Evolutionary conservation across 2,113 vertebrate species (phyloP).

Genomic region (Neodon shergylaensis): DNA sequence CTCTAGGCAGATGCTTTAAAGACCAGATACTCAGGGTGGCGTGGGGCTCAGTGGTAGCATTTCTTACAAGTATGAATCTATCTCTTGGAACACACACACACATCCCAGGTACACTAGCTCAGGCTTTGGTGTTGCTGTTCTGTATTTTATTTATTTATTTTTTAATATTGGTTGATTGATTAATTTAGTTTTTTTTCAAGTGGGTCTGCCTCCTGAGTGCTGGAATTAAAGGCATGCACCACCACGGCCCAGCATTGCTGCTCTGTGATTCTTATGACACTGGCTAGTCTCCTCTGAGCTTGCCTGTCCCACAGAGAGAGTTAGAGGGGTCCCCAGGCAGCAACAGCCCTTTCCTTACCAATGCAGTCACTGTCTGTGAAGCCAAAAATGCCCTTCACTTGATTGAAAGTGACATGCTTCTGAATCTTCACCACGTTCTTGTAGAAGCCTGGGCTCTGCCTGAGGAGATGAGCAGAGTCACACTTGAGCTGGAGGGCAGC

Average conservation of each 20-base stretch:
- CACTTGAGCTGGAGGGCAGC: background rate
- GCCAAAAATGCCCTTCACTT: conserved; percentile 99
- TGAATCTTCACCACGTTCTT: conserved; percentile 95
- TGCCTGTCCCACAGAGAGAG: too few species aligned
- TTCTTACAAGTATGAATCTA: background rate
- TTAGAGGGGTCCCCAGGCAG: rapidly evolving
- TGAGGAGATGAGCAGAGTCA: conserved; percentile 73
- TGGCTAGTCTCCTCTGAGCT: background rate
- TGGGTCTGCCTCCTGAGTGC: background rate
- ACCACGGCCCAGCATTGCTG: background rate
- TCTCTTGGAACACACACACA: background rate
- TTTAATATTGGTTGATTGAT: too few species aligned
- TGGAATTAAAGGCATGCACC: background rate
- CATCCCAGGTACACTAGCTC: background rate
- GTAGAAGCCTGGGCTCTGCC: conserved; percentile 93
- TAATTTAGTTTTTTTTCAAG: too few species aligned
- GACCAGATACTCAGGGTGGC: background rate
- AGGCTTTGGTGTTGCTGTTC: too few species aligned
- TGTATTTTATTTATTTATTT: background rate
- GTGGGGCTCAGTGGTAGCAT: background rate
- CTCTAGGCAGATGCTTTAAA: background rate
- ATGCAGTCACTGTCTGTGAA: conserved; percentile 98
- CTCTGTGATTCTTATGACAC: background rate
- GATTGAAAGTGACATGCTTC: conserved; percentile 98
- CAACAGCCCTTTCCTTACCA: conserved; percentile 83